A percentile compares a stretch with the other conserved stretches of the same genome.
These are phyloP conservation scores for Eurypyga helias DNA, from an alignment of 2,113 vertebrate species.

Conservation along the genomic window DNA sequence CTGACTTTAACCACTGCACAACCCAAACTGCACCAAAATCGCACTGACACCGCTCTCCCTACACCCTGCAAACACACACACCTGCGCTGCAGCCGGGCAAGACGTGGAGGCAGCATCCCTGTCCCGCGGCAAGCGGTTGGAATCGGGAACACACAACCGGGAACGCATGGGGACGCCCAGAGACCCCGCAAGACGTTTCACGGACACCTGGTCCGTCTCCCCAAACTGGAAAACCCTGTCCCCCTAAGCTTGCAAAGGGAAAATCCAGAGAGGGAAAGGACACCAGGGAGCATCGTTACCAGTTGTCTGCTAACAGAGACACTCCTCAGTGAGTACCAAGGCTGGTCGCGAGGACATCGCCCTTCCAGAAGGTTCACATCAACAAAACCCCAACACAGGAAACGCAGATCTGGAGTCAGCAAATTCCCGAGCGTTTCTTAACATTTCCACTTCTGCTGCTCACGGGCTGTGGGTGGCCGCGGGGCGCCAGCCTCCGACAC, in stretches of 20 bases:
- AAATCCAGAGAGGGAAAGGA: background rate
- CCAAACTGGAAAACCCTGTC: background rate
- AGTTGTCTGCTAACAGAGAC: background rate
- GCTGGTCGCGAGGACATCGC: background rate
- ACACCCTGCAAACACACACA: no score
- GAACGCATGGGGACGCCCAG: no score
- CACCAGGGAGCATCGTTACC: background rate
- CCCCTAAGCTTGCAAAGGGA: background rate
- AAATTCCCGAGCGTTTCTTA: background rate
- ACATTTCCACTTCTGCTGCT: background rate
- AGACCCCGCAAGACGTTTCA: background rate
- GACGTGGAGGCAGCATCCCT: background rate
- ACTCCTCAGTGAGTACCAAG: background rate
- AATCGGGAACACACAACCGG: background rate
- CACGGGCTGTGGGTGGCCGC: background rate
- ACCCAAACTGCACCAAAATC: background rate
- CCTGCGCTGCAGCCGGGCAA: background rate
- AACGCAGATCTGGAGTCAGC: background rate
- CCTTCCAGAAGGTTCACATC: background rate
- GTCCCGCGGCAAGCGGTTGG: background rate
- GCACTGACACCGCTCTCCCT: background rate
- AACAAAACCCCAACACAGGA: background rate
- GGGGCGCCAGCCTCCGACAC: background rate
- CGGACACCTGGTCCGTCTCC: background rate
- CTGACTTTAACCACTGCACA: background rate